Conservation (phyloP, 2,888 invertebrate genomes). For the Spilarctia lutea region DNA sequence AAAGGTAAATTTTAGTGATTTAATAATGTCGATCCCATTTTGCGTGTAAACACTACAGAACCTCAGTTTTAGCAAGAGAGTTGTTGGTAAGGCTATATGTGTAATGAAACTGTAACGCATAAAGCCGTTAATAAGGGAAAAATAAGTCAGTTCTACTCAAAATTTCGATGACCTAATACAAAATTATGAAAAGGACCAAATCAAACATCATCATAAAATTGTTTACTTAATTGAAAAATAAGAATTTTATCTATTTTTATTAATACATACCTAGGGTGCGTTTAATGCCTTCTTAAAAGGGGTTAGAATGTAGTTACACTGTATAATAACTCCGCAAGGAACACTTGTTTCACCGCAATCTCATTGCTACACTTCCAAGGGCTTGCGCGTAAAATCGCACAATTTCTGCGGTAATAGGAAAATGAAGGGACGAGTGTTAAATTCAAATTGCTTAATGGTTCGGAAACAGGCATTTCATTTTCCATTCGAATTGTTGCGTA, state of each 20-base stretch:
- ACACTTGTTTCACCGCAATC: conserved; percentile 40
- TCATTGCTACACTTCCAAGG: conserved; percentile 45
- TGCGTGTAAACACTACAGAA: not conserved
- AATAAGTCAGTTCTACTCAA: not conserved
- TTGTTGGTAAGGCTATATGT: not conserved
- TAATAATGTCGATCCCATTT: not conserved
- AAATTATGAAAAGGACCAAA: too few relatives aligned
- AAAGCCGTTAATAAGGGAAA: not conserved
- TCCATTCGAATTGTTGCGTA: conserved; percentile 83
- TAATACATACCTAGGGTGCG: not conserved
- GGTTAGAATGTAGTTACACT: conserved; percentile 15
- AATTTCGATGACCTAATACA: too few relatives aligned
- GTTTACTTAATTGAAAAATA: not conserved
- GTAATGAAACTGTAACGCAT: not conserved
- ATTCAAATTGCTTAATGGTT: conserved; percentile 85
- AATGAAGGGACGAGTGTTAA: conserved; percentile 86
- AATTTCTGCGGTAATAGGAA: conserved; percentile 81
- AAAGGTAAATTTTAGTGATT: not conserved
- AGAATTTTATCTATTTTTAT: not conserved
- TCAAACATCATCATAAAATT: not conserved
- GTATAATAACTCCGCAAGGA: conserved; percentile 39
- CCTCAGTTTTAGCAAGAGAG: not conserved
- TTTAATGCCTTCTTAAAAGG: not conserved
- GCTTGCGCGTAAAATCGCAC: conserved; percentile 65
- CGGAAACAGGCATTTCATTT: conserved; percentile 85